Conservation (phyloP, 2,888 invertebrate genomes). For the Lasioglossum vierecki region DNA sequence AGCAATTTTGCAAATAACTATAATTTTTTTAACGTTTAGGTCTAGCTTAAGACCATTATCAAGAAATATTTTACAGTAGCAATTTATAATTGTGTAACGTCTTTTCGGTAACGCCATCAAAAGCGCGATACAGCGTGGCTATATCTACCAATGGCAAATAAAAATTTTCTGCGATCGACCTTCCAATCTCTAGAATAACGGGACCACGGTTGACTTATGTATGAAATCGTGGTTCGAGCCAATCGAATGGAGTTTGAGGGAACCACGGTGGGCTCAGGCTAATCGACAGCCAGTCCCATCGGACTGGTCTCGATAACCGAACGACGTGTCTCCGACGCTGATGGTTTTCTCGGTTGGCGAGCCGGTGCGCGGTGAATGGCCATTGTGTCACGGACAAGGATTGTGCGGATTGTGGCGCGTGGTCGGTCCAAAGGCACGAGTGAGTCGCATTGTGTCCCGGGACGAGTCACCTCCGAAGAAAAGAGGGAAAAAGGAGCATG, state of each 20-base stretch:
- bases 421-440: slow-evolving; percentile 29
- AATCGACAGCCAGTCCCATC: not conserved
- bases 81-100: no score
- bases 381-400: slow-evolving; percentile 56
- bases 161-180: no score
- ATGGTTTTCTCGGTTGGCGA: not conserved
- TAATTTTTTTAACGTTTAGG: no score
- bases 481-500: not conserved
- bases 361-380: slow-evolving; percentile 21
- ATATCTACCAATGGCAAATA: no score
- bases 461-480: slow-evolving; percentile 37
- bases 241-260: not conserved
- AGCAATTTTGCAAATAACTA: no score
- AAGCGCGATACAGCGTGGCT: no score
- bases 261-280: not conserved
- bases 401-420: slow-evolving; percentile 18
- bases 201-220: not conserved
- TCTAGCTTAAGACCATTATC: no score
- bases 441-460: slow-evolving; percentile 48
- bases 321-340: not conserved
- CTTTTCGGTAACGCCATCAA: no score
- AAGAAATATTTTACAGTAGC: no score
- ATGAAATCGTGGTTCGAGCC: not conserved
- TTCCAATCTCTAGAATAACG: not conserved
- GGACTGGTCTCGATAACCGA: not conserved